Evolutionary conservation across 2,113 vertebrate species (phyloP).

Genomic region (Amia ocellicauda): DNA sequence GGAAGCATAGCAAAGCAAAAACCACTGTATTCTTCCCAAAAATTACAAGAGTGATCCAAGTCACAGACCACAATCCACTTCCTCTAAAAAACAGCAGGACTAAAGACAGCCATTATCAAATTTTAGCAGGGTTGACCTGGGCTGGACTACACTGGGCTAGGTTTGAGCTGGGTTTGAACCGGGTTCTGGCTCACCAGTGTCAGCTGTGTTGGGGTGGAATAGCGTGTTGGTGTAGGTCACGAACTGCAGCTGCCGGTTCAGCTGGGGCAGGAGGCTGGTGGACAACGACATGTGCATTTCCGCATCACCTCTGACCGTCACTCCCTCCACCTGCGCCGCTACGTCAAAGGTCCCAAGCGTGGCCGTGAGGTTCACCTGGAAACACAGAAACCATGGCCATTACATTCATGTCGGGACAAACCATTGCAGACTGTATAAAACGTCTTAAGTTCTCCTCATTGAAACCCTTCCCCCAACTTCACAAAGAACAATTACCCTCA

Average conservation of each 20-base stretch:
- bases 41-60: too few relatives aligned
- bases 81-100: too few relatives aligned
- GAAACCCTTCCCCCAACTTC: too few relatives aligned
- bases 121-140: too few relatives aligned
- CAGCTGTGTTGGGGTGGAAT: conserved; percentile 79
- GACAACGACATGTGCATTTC: conserved; percentile 59
- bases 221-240: conserved; percentile 79
- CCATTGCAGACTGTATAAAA: too few relatives aligned
- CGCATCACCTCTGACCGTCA: conserved; percentile 67
- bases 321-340: conserved; percentile 71
- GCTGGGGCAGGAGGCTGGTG: conserved; percentile 57
- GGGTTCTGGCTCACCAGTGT: conserved; percentile 64
- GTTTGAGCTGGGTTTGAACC: background rate
- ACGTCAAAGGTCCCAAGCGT: conserved; percentile 75
- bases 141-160: background rate
- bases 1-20: too few relatives aligned
- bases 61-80: too few relatives aligned
- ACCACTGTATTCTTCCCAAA: too few relatives aligned
- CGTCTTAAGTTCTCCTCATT: too few relatives aligned
- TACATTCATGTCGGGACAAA: too few relatives aligned
- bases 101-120: too few relatives aligned
- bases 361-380: conserved; percentile 75
- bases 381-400: background rate
- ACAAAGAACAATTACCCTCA: too few relatives aligned
- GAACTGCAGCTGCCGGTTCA: conserved; percentile 86